Evolutionary conservation across 1,140 invertebrate genomes (phyloP).

Genomic region (Caenorhabditis elegans): DNA sequence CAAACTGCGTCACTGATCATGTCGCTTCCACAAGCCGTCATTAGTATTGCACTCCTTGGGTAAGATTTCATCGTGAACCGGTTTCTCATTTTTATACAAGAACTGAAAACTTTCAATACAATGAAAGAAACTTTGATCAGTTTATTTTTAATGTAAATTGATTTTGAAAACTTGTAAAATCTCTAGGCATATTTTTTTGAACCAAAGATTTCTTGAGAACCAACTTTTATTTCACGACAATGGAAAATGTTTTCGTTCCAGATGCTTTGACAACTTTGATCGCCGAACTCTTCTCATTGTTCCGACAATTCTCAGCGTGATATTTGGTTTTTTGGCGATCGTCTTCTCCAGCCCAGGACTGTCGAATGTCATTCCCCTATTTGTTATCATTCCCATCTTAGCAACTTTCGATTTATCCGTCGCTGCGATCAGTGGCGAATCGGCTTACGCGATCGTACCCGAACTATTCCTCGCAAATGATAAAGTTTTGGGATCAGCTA

Average conservation of each 20-base stretch:
- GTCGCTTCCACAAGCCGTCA: conserved; percentile 35
- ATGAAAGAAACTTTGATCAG: no score
- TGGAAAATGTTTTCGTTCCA: neutral
- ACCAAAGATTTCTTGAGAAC: no score
- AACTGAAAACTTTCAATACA: no score
- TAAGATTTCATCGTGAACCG: neutral
- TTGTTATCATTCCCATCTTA: conserved; percentile 28
- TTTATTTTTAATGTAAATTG: no score
- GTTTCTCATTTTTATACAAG: neutral
- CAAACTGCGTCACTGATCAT: conserved; percentile 31
- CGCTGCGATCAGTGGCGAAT: conserved; percentile 40
- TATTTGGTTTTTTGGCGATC: conserved; percentile 33
- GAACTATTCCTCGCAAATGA: conserved; percentile 44
- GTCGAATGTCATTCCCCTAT: neutral
- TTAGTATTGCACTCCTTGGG: conserved; percentile 14
- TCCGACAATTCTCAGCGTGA: conserved; percentile 27
- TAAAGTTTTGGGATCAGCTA: conserved; percentile 39
- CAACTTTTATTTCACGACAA: neutral
- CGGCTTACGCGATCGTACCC: conserved; percentile 41
- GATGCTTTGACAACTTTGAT: conserved; percentile 38
- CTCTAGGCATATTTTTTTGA: no score
- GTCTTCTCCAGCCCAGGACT: neutral
- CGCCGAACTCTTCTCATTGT: conserved; percentile 35
- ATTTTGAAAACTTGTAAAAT: no score
- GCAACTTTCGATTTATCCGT: conserved; percentile 37